Evolutionary conservation across 2,113 vertebrate species (phyloP).

Genomic region (Sylvia atricapilla): DNA sequence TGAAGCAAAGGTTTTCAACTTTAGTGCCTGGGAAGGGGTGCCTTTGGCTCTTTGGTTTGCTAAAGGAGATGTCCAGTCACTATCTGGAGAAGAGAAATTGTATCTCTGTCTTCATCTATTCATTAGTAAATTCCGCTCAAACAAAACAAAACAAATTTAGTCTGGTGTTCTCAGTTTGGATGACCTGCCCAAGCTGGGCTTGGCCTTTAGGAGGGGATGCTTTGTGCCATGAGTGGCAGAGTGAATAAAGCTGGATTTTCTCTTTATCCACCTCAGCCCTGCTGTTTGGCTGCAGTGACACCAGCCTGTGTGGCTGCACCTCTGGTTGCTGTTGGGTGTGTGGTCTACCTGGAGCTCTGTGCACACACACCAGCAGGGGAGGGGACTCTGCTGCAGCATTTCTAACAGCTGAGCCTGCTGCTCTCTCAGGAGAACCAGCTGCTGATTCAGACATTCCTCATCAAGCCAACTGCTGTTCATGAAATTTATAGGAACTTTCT

Average conservation of each 20-base stretch:
- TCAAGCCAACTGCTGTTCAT: not conserved
- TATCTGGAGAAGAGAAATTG: not conserved
- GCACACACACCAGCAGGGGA: not conserved
- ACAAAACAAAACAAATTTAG: not conserved
- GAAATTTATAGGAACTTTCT: not conserved
- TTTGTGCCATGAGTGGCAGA: not conserved
- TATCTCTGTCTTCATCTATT: not conserved
- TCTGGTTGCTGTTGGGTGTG: not conserved
- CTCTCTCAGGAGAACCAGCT: not conserved
- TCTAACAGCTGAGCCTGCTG: not conserved
- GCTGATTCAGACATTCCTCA: not conserved
- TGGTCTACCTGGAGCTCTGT: not conserved
- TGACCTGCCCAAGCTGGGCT: not conserved
- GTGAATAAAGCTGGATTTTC: not conserved
- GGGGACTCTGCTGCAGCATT: not conserved
- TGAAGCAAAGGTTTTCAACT: not conserved
- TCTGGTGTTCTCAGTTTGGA: not conserved
- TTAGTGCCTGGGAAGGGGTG: not conserved
- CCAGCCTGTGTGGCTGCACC: not conserved
- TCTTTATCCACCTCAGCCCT: not conserved
- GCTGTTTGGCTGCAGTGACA: not conserved
- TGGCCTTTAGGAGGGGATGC: not conserved
- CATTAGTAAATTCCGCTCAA: not conserved
- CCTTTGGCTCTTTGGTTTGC: not conserved
- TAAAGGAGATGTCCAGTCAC: not conserved